These are phyloP conservation scores for Xiphydria camelus DNA, from an alignment of 2,888 invertebrate genomes.

Conservation along the genomic window DNA sequence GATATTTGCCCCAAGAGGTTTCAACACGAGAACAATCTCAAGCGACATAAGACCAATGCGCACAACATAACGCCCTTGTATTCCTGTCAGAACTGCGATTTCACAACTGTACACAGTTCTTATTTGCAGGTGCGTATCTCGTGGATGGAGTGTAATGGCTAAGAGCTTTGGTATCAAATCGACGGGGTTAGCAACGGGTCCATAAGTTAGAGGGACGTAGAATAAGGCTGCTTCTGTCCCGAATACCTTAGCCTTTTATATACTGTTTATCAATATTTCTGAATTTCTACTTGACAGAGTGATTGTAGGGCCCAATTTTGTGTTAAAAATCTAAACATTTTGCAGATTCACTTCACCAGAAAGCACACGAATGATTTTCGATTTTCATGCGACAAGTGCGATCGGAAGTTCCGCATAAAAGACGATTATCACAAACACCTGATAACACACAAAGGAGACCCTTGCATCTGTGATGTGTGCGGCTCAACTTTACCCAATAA, in stretches of 20 bases:
- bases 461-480: constrained; percentile 20
- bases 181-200: too few species aligned
- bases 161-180: too few species aligned
- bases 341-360: constrained; percentile 4
- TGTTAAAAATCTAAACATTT: too few species aligned
- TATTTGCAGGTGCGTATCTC: constrained; percentile 5
- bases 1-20: not conserved
- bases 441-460: not conserved
- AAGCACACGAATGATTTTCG: too few species aligned
- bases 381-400: constrained; percentile 18
- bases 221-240: too few species aligned
- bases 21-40: not conserved
- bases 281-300: too few species aligned
- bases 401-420: constrained; percentile 14
- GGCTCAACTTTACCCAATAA: constrained; percentile 14
- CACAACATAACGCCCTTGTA: constrained; percentile 8
- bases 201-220: too few species aligned
- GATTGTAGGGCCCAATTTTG: too few species aligned
- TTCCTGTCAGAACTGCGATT: constrained; percentile 24
- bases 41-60: not conserved
- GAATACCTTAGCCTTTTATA: too few species aligned
- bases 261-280: too few species aligned
- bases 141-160: too few species aligned
- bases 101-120: constrained; percentile 18
- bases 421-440: constrained; percentile 18